A percentile compares a stretch with the other conserved stretches of the same genome.
These are phyloP conservation scores for Lagorchestes hirsutus DNA, from an alignment of 2,797 vertebrate species.

Conservation along the genomic window DNA sequence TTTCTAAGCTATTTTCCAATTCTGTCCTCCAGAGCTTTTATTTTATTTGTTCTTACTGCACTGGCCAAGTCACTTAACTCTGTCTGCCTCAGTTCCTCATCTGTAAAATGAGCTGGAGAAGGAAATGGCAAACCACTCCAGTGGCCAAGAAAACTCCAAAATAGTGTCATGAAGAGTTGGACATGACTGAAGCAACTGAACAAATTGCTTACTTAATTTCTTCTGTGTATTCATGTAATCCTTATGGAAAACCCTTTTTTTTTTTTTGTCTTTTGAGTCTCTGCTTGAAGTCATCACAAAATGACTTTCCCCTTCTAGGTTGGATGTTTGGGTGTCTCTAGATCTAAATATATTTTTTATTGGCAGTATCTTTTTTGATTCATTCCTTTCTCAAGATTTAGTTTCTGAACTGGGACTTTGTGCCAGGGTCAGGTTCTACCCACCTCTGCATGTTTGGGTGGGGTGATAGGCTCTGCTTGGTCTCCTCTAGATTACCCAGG, in stretches of 20 bases:
- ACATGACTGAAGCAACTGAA: not conserved
- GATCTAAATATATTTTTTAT: not conserved
- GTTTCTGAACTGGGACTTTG: not conserved
- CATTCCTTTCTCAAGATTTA: not conserved
- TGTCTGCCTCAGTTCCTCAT: not conserved
- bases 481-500: not conserved
- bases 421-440: not conserved
- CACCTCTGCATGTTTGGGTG: not conserved
- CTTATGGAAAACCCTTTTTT: not conserved
- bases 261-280: not conserved
- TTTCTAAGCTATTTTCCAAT: not conserved
- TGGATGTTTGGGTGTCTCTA: not conserved
- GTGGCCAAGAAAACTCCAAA: not conserved
- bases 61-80: not conserved
- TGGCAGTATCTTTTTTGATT: not conserved
- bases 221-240: not conserved
- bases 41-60: not conserved
- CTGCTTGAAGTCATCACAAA: not conserved
- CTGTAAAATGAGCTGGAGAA: not conserved
- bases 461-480: not conserved
- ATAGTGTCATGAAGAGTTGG: not conserved
- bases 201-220: not conserved
- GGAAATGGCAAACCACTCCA: not conserved
- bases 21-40: not conserved
- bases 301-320: not conserved